phyloP scores from a whole-genome alignment of 2,888 invertebrate genomes.

The Drosophila rellima region DNA sequence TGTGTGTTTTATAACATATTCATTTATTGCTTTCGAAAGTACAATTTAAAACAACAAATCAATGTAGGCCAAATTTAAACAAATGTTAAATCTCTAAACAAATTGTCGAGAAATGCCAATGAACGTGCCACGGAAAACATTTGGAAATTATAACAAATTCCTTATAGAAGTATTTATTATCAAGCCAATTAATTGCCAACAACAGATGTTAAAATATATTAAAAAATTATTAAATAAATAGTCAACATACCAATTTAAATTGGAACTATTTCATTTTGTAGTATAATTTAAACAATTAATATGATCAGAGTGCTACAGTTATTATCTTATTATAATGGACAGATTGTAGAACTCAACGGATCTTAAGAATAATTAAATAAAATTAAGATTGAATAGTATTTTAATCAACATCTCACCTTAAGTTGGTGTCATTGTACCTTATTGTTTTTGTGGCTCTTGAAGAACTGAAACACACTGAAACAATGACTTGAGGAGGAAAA shows the following conservation, averaged over 20 bases:
- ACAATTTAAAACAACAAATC: not conserved
- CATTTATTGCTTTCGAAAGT: conserved; percentile 9
- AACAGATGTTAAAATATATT: conserved; percentile 14
- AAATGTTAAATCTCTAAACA: conserved; percentile 41
- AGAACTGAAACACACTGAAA: conserved; percentile 15
- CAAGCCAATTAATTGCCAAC: not conserved
- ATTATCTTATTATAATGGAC: not conserved
- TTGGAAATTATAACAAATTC: conserved; percentile 25
- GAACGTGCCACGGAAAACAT: conserved; percentile 1
- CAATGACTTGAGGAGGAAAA: too few species aligned
- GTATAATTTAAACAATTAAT: not conserved
- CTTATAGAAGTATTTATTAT: conserved; percentile 12
- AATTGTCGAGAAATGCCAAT: conserved; percentile 10
- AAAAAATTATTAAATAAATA: not conserved
- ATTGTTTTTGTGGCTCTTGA: conserved; percentile 1
- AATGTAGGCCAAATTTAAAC: conserved; percentile 5
- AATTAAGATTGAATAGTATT: not conserved
- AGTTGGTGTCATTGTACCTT: conserved; percentile 6
- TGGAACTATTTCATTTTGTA: too few species aligned
- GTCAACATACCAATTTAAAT: not conserved
- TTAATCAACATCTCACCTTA: not conserved
- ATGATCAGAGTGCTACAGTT: not conserved
- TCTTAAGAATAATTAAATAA: not conserved
- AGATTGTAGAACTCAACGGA: not conserved
- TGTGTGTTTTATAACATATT: conserved; percentile 5